Evolutionary conservation across 2,113 vertebrate genomes (phyloP).

Genomic region (Mus musculus): GRCm39 chr4:49435001-49435500

Average conservation of each 20-base stretch:
- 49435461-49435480: slow-evolving; percentile 94
- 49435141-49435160: slow-evolving; percentile 99
- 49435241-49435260: slow-evolving; percentile 99
- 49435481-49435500: slow-evolving; percentile 97
- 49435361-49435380: slow-evolving; percentile 97
- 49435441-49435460: slow-evolving; percentile 92
- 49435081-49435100: slow-evolving; percentile 98
- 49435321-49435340: slow-evolving; percentile 99
- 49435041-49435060: slow-evolving; percentile 97
- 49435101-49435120: no score
- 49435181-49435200: slow-evolving; percentile 99
- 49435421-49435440: slow-evolving; percentile 90
- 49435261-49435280: slow-evolving; percentile 99
- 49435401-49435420: slow-evolving; percentile 91
- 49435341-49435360: slow-evolving; percentile 98
- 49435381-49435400: slow-evolving; percentile 93
- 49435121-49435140: slow-evolving; percentile 99
- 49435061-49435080: slow-evolving; percentile 99
- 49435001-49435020: slow-evolving; percentile 99
- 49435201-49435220: slow-evolving; percentile 98
- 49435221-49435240: slow-evolving; percentile 99
- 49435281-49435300: slow-evolving; percentile 98
- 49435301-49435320: slow-evolving; percentile 99
- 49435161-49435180: slow-evolving; percentile 99
- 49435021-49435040: slow-evolving; percentile 99